Evolutionary conservation across 1,140 invertebrate genomes (phyloP).

Genomic region (Chlorops oryzae): DNA sequence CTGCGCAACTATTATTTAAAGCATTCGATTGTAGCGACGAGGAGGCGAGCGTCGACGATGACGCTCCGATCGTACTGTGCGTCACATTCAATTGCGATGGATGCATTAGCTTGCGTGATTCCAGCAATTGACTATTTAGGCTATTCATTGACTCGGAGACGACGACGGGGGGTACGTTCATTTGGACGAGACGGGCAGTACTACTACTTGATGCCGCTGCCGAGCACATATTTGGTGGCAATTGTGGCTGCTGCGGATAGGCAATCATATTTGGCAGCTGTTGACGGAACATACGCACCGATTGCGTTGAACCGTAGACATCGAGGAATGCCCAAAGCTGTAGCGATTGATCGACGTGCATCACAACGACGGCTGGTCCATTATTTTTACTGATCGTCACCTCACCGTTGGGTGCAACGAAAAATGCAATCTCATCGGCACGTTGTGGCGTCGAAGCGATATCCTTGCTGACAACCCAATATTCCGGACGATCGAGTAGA

Average conservation of each 20-base stretch:
- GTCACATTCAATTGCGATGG: slow-evolving; percentile 31
- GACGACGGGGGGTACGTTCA: slow-evolving; percentile 38
- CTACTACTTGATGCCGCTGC: slow-evolving; percentile 8
- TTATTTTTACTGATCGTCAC: slow-evolving; percentile 85
- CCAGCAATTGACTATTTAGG: slow-evolving; percentile 43
- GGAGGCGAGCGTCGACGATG: slow-evolving; percentile 30
- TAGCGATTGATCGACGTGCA: slow-evolving; percentile 89
- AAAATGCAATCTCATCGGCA: slow-evolving; percentile 88
- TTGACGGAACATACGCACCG: slow-evolving; percentile 63
- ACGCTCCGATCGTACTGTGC: slow-evolving; percentile 21
- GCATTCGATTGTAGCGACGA: slow-evolving; percentile 20
- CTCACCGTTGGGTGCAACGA: slow-evolving; percentile 75
- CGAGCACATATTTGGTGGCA: slow-evolving; percentile 17
- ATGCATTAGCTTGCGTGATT: slow-evolving; percentile 43
- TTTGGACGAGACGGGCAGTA: slow-evolving; percentile 23
- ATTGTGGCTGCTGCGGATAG: slow-evolving; percentile 39
- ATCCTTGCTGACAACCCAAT: slow-evolving; percentile 94
- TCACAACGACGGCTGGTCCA: slow-evolving; percentile 71
- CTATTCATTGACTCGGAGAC: slow-evolving; percentile 52
- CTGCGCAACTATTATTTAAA: too few species aligned
- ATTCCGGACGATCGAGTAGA: slow-evolving; percentile 88
- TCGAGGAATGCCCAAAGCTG: slow-evolving; percentile 93
- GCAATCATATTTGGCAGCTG: slow-evolving; percentile 43
- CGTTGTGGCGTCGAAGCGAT: slow-evolving; percentile 75
- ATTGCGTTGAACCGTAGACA: slow-evolving; percentile 88